Base-by-base conservation (phyloP, 2,888 invertebrate genomes). In the Molorchus minor region DNA sequence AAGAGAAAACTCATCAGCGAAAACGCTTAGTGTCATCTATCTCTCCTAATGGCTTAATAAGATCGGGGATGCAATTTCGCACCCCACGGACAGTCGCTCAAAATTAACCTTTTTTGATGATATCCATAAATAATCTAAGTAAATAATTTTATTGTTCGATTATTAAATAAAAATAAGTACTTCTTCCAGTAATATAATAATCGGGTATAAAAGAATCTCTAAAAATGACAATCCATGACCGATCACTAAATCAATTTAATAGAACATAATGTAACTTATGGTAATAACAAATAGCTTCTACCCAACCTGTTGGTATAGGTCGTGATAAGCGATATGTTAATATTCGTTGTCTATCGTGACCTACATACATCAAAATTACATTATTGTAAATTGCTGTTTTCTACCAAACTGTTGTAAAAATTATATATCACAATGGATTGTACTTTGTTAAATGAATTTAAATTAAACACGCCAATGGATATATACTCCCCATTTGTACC, bases 351-450 rank as follows among this genome's bases (percentile, higher is more conserved):
- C 64, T 52, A 57, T 67, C 65, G 65, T 65, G 64, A 33, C 59
- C 64, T 65, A 57, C n/a, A n/a, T n/a, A n/a, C n/a, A n/a, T n/a
- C n/a, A n/a, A n/a, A 55, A 61, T 62, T 61, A 54, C 63, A 67
- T 64, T 61, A 58, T 56, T 64, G 61, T 58, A 60, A 66, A 74
- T 71, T 72, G 77, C 75, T 77, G 76, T 78, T 78, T 79, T 78
- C 73, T 77, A 75, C 72, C 70, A 71, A 70, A 75, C 76, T 78
- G 78, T 79, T 79, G 78, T 79, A 77, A 77, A 73, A 77, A 76
- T n/a, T n/a, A n/a, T 79, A 77, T 79, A 77, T 78, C 77, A 79
- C 75, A 77, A 79, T 80, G 79, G 79, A 79, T 80, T 80, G 81
- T 80, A 80, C 74, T 80, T 80, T 80, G 80, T 81, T 80, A 79